Percentiles rank a stretch among this genome's conserved stretches.
Conservation (phyloP, 2,888 invertebrate genomes). For the Pogonocherus hispidulus region DNA sequence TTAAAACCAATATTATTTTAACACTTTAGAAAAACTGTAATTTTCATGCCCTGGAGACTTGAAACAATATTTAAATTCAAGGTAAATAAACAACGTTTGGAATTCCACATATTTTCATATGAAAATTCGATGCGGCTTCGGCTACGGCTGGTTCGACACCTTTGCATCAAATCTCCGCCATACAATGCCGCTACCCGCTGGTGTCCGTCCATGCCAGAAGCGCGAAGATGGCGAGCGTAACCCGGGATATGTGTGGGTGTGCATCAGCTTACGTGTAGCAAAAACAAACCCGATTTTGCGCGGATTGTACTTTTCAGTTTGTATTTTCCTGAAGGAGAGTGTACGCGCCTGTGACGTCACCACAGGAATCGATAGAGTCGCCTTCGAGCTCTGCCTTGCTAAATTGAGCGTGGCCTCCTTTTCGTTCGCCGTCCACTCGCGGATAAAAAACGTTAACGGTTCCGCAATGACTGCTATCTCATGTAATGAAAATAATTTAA, state of each 20-base stretch:
- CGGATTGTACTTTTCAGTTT: slow-evolving; percentile 28
- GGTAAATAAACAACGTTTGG: too few species aligned
- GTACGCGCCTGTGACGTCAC: slow-evolving; percentile 25
- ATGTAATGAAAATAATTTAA: too few species aligned
- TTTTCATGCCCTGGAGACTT: too few species aligned
- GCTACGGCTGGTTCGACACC: background rate
- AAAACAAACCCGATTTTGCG: slow-evolving; percentile 38
- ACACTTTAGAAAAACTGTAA: too few species aligned
- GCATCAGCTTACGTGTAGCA: slow-evolving; percentile 42
- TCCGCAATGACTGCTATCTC: background rate
- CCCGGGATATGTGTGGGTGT: slow-evolving; percentile 42
- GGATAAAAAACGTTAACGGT: background rate
- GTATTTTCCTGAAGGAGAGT: slow-evolving; percentile 16
- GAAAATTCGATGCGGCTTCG: background rate
- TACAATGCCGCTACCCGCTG: slow-evolving; percentile 1
- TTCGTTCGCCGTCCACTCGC: slow-evolving; percentile 10
- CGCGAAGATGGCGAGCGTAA: slow-evolving; percentile 16
- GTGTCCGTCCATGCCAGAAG: background rate
- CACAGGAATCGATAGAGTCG: slow-evolving; percentile 16
- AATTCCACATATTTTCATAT: too few species aligned
- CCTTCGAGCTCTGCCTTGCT: slow-evolving; percentile 23
- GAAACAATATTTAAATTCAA: too few species aligned
- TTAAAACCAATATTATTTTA: too few species aligned
- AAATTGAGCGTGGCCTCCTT: slow-evolving; percentile 22
- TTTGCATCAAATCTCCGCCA: background rate